Base-by-base conservation (phyloP, 30 jellyfish, hydroid and myxozoan species). In the Clytia hemisphaerica region DNA sequence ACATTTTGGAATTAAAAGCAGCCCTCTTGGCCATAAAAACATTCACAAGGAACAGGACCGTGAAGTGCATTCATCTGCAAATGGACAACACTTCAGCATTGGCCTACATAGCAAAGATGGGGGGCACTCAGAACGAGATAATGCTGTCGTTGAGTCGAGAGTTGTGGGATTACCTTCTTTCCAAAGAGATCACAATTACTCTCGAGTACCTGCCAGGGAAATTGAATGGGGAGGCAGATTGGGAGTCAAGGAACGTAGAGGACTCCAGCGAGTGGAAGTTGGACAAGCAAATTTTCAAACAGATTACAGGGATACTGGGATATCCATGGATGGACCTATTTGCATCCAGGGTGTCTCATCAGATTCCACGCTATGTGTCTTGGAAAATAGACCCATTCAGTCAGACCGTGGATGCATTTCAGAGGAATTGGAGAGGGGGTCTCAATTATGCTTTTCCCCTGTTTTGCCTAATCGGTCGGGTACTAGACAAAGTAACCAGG, bases 281-380 rank as follows among this genome's bases (percentile, higher is more conserved):
- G 75, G 21, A 40, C 4, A 71, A 44, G 22, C 42, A 44, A 48
- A 28, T 68, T 3, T 68, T 68, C 30, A 71, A 68, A 44, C n/a
- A 44, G 31, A 40, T 68, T 57, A 44, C 72, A 49, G 57, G 27
- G 16, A 30, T 26, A 30, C 26, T 68, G 48, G 80, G 80, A 38
- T 12, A 68, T 27, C 80, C 80, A 16, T 34, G 37, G 27, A 35
- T 68, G 37, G 73, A 68, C 24, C 83, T 51, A 16, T 71, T 71
- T 51, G 80, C 80, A 25, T 68, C 80, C 10, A 28, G 80, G 70
- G 80, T 46, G 27, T 68, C 38, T 49, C 80, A 68, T 57, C 80
- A 68, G 47, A 27, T 68, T 24, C 80, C 80, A 45, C 18, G 70
- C 31, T 68, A 68, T 28, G 47, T 68, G 53, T 24, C 72, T 49